These are phyloP conservation scores for Chironex yamaguchii DNA, from an alignment of 30 jellyfish, hydroid and myxozoan genomes.

Conservation along the genomic window DNA sequence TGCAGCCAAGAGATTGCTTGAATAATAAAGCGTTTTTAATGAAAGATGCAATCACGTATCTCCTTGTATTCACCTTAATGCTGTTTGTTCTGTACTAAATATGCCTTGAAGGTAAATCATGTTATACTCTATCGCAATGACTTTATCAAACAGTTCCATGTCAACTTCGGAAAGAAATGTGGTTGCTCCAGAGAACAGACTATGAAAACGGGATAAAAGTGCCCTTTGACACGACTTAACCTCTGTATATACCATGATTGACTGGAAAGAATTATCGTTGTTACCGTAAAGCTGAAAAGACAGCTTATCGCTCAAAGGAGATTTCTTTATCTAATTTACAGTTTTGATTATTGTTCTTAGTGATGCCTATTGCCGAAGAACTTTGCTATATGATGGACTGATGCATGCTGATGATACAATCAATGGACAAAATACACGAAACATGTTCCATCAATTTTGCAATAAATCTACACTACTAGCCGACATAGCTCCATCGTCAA, in stretches of 20 bases:
- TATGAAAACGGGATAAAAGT: neutral
- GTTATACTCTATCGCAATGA: neutral
- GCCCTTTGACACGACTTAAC: neutral
- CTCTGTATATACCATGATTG: neutral
- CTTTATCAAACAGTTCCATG: neutral
- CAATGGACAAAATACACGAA: neutral
- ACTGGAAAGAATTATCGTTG: neutral
- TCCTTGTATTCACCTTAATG: neutral
- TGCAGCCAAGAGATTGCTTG: too few species aligned
- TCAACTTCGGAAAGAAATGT: neutral
- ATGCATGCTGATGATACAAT: neutral
- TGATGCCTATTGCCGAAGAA: neutral
- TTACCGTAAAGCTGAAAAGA: neutral
- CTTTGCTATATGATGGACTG: neutral
- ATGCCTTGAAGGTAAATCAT: neutral
- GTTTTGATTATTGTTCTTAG: neutral
- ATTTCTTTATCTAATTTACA: neutral
- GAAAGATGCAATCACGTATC: neutral
- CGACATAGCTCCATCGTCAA: neutral
- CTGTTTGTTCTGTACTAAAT: neutral
- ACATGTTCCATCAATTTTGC: neutral
- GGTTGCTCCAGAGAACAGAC: neutral
- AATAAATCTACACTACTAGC: neutral
- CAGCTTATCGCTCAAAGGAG: neutral
- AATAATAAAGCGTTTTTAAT: neutral